A percentile compares a stretch with the other conserved stretches of the same genome.
phyloP scores from a whole-genome alignment of 2,888 invertebrate species.

The Nomada flava region DNA sequence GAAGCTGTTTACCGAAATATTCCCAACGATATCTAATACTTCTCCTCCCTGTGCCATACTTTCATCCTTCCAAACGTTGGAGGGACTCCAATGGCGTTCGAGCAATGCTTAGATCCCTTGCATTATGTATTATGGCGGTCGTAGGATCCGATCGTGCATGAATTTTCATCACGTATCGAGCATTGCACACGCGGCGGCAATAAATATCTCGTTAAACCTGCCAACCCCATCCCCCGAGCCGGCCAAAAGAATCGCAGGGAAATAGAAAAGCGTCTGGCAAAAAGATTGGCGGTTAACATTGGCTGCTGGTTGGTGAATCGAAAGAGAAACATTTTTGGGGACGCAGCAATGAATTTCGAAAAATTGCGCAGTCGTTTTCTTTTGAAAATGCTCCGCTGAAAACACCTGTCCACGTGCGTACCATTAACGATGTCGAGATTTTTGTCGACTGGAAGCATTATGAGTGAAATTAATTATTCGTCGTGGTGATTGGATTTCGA shows the following conservation, averaged over 20 bases:
- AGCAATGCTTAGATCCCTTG: constrained; percentile 18
- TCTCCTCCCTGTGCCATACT: too few species aligned
- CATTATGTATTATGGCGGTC: constrained; percentile 38
- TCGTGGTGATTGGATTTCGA: constrained; percentile 21
- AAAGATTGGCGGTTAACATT: constrained; percentile 1
- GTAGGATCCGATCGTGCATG: constrained; percentile 4
- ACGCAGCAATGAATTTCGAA: too few species aligned
- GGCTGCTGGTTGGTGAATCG: too few species aligned
- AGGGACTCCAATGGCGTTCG: constrained; percentile 24
- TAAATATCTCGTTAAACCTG: constrained; percentile 34
- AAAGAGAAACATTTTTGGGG: too few species aligned
- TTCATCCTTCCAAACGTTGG: constrained; percentile 3
- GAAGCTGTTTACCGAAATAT: constrained; percentile 3
- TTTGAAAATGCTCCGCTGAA: neutral
- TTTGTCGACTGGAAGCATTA: constrained; percentile 23
- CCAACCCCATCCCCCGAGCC: neutral
- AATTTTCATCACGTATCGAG: constrained; percentile 51
- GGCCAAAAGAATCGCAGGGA: neutral
- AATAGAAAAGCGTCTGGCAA: constrained; percentile 20
- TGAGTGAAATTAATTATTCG: constrained; percentile 39
- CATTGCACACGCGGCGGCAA: constrained; percentile 29
- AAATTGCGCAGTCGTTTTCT: too few species aligned
- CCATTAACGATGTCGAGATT: constrained; percentile 20
- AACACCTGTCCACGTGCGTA: constrained; percentile 5
- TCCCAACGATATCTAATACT: neutral